Percentiles rank a stretch among this genome's conserved stretches.
Evolutionary conservation across 2,113 vertebrate genomes (phyloP).

Genomic region (Callorhinus ursinus): DNA sequence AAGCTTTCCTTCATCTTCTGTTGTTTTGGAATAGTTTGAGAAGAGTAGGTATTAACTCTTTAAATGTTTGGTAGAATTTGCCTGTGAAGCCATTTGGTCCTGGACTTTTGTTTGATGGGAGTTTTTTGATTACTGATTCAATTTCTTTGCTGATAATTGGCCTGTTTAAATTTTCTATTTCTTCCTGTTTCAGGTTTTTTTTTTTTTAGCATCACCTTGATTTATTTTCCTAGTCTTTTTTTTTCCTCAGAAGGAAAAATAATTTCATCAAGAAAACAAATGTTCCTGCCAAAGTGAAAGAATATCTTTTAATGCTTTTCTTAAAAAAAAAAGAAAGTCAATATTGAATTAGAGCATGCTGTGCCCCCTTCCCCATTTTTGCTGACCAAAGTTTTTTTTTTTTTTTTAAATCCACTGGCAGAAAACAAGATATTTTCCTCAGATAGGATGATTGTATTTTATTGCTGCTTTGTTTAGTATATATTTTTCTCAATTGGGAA

Average conservation of each 20-base stretch:
- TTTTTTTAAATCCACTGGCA: constrained; percentile 33
- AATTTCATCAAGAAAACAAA: too few species aligned
- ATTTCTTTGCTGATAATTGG: not conserved
- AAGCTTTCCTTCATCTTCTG: not conserved
- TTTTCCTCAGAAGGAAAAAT: too few species aligned
- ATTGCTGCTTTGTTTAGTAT: constrained; percentile 75
- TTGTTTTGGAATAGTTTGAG: not conserved
- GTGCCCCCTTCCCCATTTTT: not conserved
- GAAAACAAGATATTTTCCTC: constrained; percentile 62
- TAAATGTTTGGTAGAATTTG: not conserved
- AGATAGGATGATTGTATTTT: constrained; percentile 69
- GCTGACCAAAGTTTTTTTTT: not conserved
- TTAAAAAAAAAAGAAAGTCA: not conserved
- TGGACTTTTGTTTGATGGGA: not conserved
- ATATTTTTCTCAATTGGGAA: constrained; percentile 64
- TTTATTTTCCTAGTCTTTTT: too few species aligned
- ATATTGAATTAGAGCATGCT: not conserved
- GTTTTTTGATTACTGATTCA: not conserved
- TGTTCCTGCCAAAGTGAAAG: too few species aligned
- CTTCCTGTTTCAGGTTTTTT: not conserved
- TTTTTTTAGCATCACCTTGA: too few species aligned
- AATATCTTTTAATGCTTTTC: too few species aligned
- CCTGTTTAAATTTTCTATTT: not conserved
- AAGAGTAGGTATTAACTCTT: not conserved
- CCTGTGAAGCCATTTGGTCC: not conserved